Percentiles rank a stretch among this genome's conserved stretches.
These are phyloP conservation scores for Stenodera caucasica DNA, from an alignment of 2,888 invertebrate genomes.

Conservation along the genomic window DNA sequence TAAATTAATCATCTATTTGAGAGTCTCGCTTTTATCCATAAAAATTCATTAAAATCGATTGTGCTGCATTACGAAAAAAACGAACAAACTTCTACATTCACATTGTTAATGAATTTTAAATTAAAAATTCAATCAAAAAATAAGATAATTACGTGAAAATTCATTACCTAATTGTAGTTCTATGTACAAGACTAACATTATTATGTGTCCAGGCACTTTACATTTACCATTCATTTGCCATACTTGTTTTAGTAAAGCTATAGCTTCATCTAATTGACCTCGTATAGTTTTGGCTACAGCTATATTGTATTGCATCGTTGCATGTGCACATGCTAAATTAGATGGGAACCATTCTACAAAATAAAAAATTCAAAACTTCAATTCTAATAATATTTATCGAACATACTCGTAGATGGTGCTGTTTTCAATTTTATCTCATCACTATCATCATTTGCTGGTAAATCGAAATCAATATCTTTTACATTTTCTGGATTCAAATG, in stretches of 20 bases:
- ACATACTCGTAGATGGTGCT: conserved; percentile 48
- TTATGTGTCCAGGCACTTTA: conserved; percentile 65
- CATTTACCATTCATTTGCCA: conserved; percentile 58
- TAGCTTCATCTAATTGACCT: conserved; percentile 71
- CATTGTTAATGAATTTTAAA: too few species aligned
- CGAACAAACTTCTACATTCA: too few species aligned
- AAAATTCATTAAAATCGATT: conserved; percentile 5
- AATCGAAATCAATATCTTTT: conserved; percentile 57
- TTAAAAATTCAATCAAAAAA: too few species aligned
- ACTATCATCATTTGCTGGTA: conserved; percentile 54
- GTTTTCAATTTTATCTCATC: conserved; percentile 52
- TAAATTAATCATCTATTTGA: too few species aligned
- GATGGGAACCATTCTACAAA: conserved; percentile 65
- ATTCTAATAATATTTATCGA: background rate
- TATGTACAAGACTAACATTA: conserved; percentile 67
- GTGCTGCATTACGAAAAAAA: conserved; percentile 6
- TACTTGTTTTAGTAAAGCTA: conserved; percentile 54
- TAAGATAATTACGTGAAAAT: conserved; percentile 11
- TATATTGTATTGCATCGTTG: conserved; percentile 77
- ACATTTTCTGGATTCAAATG: conserved; percentile 79
- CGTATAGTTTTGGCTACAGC: conserved; percentile 74
- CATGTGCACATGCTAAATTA: conserved; percentile 66
- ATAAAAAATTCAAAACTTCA: background rate
- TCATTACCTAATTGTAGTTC: conserved; percentile 64
- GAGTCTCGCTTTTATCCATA: too few species aligned